These are phyloP conservation scores for Trididemnum nubilum DNA, from an alignment of 23 tunicate genomes.

Conservation along the genomic window DNA sequence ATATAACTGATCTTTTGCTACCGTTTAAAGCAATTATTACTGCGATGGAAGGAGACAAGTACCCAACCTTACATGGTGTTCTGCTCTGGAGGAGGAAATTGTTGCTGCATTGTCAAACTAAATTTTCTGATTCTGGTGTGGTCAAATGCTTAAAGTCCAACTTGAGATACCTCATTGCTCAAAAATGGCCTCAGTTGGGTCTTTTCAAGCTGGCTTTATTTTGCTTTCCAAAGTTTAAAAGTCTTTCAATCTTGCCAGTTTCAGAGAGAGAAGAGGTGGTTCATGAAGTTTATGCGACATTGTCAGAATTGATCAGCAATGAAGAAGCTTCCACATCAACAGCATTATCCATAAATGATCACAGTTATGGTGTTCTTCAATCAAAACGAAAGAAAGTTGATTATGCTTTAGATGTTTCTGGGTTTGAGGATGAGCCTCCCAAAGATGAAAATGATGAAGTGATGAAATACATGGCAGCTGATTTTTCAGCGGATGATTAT, in stretches of 20 bases:
- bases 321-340: background rate
- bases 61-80: conserved; percentile 35
- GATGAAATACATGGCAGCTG: background rate
- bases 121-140: background rate
- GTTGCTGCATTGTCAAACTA: conserved; percentile 22
- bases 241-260: conserved; percentile 11
- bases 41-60: conserved; percentile 43
- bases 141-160: conserved; percentile 16
- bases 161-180: background rate
- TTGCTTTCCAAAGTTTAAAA: conserved; percentile 29
- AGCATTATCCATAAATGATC: background rate
- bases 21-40: conserved; percentile 14
- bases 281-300: background rate
- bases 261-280: background rate
- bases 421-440: conserved; percentile 7
- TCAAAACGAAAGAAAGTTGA: conserved; percentile 8
- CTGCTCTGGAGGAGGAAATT: conserved; percentile 24
- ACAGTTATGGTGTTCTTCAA: background rate
- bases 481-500: background rate
- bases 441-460: background rate
- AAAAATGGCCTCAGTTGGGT: conserved; percentile 11
- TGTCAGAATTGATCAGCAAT: background rate
- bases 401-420: conserved; percentile 15
- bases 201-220: conserved; percentile 1
- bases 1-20: conserved; percentile 5